phyloP scores from a whole-genome alignment of 2,888 invertebrate genomes.

The Tetranychus truncatus region DNA sequence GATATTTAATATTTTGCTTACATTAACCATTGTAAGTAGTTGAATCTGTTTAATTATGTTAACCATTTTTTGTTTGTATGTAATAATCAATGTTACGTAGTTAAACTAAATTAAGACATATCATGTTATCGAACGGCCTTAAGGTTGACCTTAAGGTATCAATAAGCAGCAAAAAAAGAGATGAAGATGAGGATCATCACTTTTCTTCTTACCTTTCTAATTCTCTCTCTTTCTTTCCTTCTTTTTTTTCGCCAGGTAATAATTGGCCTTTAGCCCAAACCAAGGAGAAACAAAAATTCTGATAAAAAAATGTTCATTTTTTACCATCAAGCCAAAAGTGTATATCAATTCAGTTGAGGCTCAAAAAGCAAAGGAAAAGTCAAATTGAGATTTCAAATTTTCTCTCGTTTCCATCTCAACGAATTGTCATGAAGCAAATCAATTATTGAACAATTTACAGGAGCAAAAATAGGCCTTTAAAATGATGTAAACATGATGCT shows the following conservation, averaged over 20 bases:
- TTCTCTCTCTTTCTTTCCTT: background rate
- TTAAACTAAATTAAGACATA: conserved; percentile 1
- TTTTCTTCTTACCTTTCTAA: background rate
- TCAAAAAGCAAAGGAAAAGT: no score
- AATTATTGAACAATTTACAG: no score
- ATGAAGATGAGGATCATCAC: background rate
- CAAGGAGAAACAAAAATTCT: no score
- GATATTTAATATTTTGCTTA: no score
- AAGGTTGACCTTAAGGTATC: background rate
- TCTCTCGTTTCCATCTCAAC: background rate
- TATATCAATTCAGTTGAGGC: background rate
- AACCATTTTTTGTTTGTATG: background rate
- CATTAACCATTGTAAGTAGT: background rate
- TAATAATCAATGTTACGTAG: background rate
- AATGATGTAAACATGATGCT: no score
- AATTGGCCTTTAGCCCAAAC: background rate
- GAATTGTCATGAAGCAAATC: no score
- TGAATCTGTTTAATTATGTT: background rate
- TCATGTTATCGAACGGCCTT: background rate
- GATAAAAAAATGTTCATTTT: background rate
- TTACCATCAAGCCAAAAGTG: background rate
- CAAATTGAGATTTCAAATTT: background rate
- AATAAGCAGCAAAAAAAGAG: background rate
- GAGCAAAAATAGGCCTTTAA: no score
- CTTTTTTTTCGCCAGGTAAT: background rate